Base-by-base conservation (phyloP, 2,888 invertebrate species). In the Orchestes rusci region DNA sequence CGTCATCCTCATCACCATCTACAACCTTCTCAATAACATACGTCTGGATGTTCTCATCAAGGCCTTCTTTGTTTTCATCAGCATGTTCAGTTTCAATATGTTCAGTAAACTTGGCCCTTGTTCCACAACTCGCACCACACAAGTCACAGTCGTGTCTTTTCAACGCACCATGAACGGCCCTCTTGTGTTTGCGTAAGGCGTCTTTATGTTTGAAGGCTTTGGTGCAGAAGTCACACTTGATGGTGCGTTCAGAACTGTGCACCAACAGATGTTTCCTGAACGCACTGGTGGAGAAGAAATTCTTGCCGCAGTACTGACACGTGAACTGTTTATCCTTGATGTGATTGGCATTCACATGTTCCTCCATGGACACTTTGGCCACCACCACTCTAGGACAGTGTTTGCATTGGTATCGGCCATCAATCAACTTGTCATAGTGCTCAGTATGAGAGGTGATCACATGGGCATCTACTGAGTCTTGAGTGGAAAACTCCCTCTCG, bases 271-370 rank as follows among this genome's bases (percentile, higher is more conserved):
- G 75, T 40, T 72, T 71, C 3, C 69, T 71, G 5, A 74, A 58
- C 2, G 71, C 70, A 3, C 70, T 68, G 15, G 68, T 62, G 51
- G 73, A 73, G 1, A 70, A 70, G 55, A 73, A 74, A 5, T 68
- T 63, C 50, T 70, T 73, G 3, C 66, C 68, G 47, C 74, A 48
- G 56, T 56, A 3, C 33, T 39, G 33, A 55, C 59, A 19, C 13
- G 44, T 15, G 27, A 29, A 42, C 0, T 16, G 15, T n/a, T 40
- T 27, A 27, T 38, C 43, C 13, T 28, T 12, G 3, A 45, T 27
- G 39, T 50, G 50, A n/a, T 16, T 16, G 3, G 17, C 20, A 17
- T 40, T 46, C 8, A 50, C 1, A 27, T 50, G 50, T 19, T 43
- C 43, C 10, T 50, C 45, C 31, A 50, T 45, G 13, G 43, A 37